Percentiles rank a stretch among this genome's conserved stretches.
These are phyloP conservation scores for Epizoanthus scotinus DNA, from an alignment of 92 coral and sea anemone species.

Conservation along the genomic window DNA sequence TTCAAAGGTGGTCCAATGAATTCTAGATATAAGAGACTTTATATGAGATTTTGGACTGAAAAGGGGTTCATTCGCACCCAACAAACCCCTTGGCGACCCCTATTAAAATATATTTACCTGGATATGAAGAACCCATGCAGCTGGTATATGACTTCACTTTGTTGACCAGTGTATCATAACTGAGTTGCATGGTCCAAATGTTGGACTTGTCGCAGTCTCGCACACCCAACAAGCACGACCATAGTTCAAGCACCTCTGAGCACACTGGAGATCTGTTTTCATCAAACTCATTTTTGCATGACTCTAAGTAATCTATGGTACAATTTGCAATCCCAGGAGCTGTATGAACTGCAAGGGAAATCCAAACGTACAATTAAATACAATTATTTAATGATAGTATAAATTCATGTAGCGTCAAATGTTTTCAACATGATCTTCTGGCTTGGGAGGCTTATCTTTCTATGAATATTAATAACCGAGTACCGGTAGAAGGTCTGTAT, in stretches of 20 bases:
- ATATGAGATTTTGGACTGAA: too few species aligned
- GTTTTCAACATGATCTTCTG: too few species aligned
- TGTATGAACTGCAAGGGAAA: not conserved
- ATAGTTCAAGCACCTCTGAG: conserved; percentile 17
- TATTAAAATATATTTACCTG: not conserved
- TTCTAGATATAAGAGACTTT: too few species aligned
- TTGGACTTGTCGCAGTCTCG: not conserved
- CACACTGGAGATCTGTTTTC: conserved; percentile 26
- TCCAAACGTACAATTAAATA: too few species aligned
- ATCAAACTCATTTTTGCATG: conserved; percentile 27
- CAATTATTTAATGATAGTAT: too few species aligned
- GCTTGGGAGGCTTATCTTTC: too few species aligned
- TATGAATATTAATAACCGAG: too few species aligned
- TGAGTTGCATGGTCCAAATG: conserved; percentile 15
- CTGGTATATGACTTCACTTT: conserved; percentile 19
- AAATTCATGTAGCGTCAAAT: too few species aligned
- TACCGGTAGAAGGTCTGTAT: too few species aligned
- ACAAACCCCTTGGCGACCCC: too few species aligned
- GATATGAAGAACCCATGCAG: conserved; percentile 2
- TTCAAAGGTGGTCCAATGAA: too few species aligned
- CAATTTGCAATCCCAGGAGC: conserved; percentile 17
- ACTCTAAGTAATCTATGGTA: conserved; percentile 19
- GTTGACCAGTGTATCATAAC: conserved; percentile 8
- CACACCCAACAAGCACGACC: conserved; percentile 29
- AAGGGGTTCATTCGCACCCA: too few species aligned